Base-by-base conservation (phyloP, 2,888 invertebrate genomes). In the Agrotis clavis region DNA sequence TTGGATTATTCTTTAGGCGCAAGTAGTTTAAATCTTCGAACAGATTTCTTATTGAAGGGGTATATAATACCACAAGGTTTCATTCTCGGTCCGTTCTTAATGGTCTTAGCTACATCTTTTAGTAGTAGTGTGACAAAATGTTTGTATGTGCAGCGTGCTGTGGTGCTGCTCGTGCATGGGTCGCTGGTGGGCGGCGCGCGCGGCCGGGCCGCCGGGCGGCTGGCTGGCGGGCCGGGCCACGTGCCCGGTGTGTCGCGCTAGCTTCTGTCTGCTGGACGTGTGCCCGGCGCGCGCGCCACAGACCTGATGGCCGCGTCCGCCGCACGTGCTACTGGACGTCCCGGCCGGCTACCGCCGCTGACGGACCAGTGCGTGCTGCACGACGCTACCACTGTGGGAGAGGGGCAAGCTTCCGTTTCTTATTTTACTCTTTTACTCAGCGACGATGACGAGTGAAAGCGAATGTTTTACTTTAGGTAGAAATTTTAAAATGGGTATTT, bases 91-190 rank as follows among this genome's bases (percentile, higher is more conserved):
- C 18, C 35, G 2, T 1, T 18, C 2, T 25, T 25, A 14, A 0
- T 1, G 1, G 41, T 6, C 35, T 13, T 13, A 13, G 45, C 18
- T 19, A 13, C 11, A 47, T 13, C 1, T 47, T 0, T n/a, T 60
- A 45, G 3, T 13, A 13, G 5, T 54, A 14, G 5, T 62, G 1
- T 25, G 1, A 41, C 9, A 1, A 18, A 0, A 25, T n/a, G 13
- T 19, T 18, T 14, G 30, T n/a, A 0, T 14, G 41, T 9, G 13
- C 91, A 97, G 98, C 67, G 99, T 98, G 35, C 97, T 99, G 97
- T 99, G 99, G 99, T 99, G 99, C 94, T 94, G 97, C 30, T 97
- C 98, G 82, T 99, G 98, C 92, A 97, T 98, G 96, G 98, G 97
- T 0, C 97, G 97, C 88, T 98, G 98, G 98, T 99, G 98, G 96